Percentiles rank a stretch among this genome's conserved stretches.
phyloP scores from a whole-genome alignment of 2,888 invertebrate genomes.

The Drosophila birchii region DNA sequence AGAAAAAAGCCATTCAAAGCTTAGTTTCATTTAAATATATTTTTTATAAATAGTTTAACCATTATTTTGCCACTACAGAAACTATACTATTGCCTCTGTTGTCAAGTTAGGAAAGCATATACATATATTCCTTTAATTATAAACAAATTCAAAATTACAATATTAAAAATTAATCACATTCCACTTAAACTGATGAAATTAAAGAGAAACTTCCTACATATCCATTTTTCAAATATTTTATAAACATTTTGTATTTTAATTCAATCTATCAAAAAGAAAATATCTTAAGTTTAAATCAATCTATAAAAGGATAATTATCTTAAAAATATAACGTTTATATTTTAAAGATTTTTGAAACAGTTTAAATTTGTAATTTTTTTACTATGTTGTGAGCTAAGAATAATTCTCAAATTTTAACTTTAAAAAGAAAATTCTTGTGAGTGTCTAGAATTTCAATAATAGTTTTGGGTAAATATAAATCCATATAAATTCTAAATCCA shows the following conservation, averaged over 20 bases:
- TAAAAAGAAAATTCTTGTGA: background rate
- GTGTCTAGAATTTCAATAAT: background rate
- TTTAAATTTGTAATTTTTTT: too few relatives aligned
- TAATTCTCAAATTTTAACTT: background rate
- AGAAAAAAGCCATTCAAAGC: background rate
- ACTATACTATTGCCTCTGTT: too few relatives aligned
- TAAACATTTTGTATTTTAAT: background rate
- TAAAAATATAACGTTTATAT: background rate
- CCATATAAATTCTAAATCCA: slow-evolving; percentile 8
- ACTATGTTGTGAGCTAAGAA: too few relatives aligned
- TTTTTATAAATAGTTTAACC: background rate
- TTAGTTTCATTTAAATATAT: background rate
- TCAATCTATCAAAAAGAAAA: too few relatives aligned
- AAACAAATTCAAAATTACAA: background rate
- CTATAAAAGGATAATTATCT: too few relatives aligned
- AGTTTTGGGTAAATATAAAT: too few relatives aligned
- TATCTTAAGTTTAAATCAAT: background rate
- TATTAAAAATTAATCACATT: background rate
- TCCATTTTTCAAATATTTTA: too few relatives aligned
- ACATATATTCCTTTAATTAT: background rate
- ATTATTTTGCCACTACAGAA: background rate
- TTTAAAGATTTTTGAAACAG: too few relatives aligned
- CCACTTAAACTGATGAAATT: background rate
- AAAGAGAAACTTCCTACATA: background rate
- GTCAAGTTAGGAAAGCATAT: background rate